Evolutionary conservation across 30 jellyfish, hydroid and myxozoan genomes (phyloP).

Genomic region (Rhopilema esculentum): DNA sequence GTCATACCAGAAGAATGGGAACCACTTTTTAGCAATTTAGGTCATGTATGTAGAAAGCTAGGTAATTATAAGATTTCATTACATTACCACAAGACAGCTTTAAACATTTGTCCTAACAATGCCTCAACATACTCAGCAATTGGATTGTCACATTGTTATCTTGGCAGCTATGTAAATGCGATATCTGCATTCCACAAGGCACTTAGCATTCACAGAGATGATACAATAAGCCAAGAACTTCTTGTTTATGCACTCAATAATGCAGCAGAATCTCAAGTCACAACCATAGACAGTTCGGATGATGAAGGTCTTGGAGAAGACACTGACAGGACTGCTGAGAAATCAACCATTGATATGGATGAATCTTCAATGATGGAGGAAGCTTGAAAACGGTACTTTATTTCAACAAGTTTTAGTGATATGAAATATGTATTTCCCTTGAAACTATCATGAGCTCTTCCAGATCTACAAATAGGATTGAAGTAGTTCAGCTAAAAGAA

Average conservation of each 20-base stretch:
- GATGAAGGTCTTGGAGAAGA: slow-evolving; percentile 53
- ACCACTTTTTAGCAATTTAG: slow-evolving; percentile 88
- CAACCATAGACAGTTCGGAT: slow-evolving; percentile 37
- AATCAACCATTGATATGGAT: slow-evolving; percentile 61
- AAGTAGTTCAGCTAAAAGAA: not conserved
- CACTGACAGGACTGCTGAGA: slow-evolving; percentile 18
- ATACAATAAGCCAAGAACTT: slow-evolving; percentile 83
- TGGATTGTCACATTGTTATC: slow-evolving; percentile 74
- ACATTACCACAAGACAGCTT: slow-evolving; percentile 76
- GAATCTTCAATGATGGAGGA: slow-evolving; percentile 62
- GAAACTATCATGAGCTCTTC: too few relatives aligned
- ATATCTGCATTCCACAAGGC: slow-evolving; percentile 78
- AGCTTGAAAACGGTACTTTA: not conserved
- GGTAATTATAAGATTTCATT: slow-evolving; percentile 72
- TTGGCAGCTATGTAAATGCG: slow-evolving; percentile 68
- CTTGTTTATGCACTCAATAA: slow-evolving; percentile 78
- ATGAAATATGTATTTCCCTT: too few relatives aligned
- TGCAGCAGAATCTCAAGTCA: slow-evolving; percentile 56
- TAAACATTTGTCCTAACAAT: slow-evolving; percentile 66
- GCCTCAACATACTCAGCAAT: slow-evolving; percentile 88
- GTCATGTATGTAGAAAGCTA: slow-evolving; percentile 81
- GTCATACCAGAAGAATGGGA: slow-evolving; percentile 85
- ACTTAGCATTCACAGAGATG: slow-evolving; percentile 82
- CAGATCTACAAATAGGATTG: too few relatives aligned
- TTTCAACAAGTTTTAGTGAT: not conserved